Conservation (phyloP, 37 sponge, comb jelly and placozoan genomes). For the Cladorhizidae sp. region DNA sequence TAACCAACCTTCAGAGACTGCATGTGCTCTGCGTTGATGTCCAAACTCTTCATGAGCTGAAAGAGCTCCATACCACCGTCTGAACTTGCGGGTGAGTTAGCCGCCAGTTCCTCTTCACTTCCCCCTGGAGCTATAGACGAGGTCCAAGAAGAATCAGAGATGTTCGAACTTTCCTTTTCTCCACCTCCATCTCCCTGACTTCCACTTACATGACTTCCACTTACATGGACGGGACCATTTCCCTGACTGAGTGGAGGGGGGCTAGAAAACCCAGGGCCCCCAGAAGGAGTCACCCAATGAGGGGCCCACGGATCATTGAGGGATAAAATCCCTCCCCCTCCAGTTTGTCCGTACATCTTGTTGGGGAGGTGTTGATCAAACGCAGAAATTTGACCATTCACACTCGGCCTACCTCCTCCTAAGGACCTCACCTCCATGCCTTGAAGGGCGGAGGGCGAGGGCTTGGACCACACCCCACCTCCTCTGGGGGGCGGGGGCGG, state of each 20-base stretch:
- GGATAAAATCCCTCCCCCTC: background rate
- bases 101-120: constrained; percentile 2
- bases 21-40: constrained; percentile 55
- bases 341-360: background rate
- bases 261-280: background rate
- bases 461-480: background rate
- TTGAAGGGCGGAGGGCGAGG: background rate
- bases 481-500: background rate
- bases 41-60: constrained; percentile 58
- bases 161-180: background rate
- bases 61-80: constrained; percentile 15
- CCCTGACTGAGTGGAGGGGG: background rate
- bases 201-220: no score
- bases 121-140: background rate
- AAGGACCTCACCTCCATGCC: no score
- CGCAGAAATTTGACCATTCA: background rate
- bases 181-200: no score
- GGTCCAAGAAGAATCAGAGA: background rate
- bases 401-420: background rate
- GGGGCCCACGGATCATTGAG: constrained; percentile 16
- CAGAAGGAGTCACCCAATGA: background rate
- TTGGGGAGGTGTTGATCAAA: background rate
- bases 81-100: background rate
- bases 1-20: constrained; percentile 43
- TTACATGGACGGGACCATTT: background rate